Base-by-base conservation (phyloP, 2,888 invertebrate genomes). In the Agonopterix alstromeriana region DNA sequence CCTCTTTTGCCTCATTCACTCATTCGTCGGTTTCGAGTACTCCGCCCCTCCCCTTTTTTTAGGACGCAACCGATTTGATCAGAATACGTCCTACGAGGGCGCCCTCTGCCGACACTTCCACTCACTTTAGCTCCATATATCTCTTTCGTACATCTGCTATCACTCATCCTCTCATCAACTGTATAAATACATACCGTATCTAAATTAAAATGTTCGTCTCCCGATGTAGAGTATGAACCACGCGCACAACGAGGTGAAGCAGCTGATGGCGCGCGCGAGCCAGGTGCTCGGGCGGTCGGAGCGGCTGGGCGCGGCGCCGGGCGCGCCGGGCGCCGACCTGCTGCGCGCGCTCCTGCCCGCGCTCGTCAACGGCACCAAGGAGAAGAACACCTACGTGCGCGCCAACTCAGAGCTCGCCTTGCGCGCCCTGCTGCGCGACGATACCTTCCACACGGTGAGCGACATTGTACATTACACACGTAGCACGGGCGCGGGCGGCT, bases 311-410 rank as follows among this genome's bases (percentile, higher is more conserved):
- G 50, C 56, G 50, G 12, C 36, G 53, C 53, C 49, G 8, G 45
- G 49, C 51, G 55, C 56, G 35, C 43, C 49, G 14, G 68, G 92
- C 36, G 87, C 91, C 0, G 95, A 95, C 60, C 83, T 96, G 57
- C 89, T 96, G 56, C 95, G 93, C 72, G 87, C 93, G 46, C 84
- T 97, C 56, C 90, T 98, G 58, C 98, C 98, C 0, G 95, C 96
- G 85, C 90, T 99, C 61, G 98, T 99, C 47, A 99, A 98, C 88
- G 99, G 99, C 55, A 98, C 98, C 52, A 98, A 98, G 89, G 99
- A 99, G 88, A 98, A 98, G 89, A 98, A 98, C 86, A 93, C 96
- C 45, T 95, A 96, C 73, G 98, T 99, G 42, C 95, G 97, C 79
- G 94, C 96, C 41, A 96, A 97, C 85, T 95, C 98, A 41, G 99